Base-by-base conservation (phyloP, 2,888 invertebrate genomes). In the Dione juno region DNA sequence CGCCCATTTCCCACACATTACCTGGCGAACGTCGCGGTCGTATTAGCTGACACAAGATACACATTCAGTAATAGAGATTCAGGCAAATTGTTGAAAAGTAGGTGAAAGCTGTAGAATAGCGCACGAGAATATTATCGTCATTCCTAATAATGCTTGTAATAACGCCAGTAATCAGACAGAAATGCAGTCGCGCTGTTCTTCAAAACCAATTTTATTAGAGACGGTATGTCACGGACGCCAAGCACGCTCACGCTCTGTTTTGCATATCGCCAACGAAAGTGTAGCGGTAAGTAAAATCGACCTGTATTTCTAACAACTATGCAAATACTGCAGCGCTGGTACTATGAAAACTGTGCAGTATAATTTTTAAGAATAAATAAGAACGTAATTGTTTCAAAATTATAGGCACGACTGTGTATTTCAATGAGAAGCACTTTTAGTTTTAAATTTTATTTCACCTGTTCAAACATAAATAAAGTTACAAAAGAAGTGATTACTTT, bases 191-290 rank as follows among this genome's bases (percentile, higher is more conserved):
- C 64, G 75, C 75, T 70, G 75, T 75, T 70, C 69, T 64, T 71
- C 67, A 59, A 75, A 71, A 71, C 74, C 72, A 73, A 75, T 75
- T 78, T 78, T 75, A 77, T 77, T 78, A 76, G 76, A 74, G 74
- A 77, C 73, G 76, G 78, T 74, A 75, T 77, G 79, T 78, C 78
- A 77, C 78, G 80, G 78, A 82, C 81, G 81, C 78, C 77, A 78
- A 78, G 81, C 80, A 78, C 81, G 79, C 78, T 86, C 88, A 88
- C 87, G 89, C 88, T 90, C 90, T 88, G 88, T 87, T 90, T 90
- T 90, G 87, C 89, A 90, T 90, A 86, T 85, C 81, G 84, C 82
- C 79, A 89, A 87, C 85, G 88, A 91, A 90, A 91, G 90, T 91
- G 87, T 88, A 87, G 84, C 83, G 81, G 82, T 79, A 81, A 83